Base-by-base conservation (phyloP, 2,797 vertebrate genomes). In the Anableps anableps region DNA sequence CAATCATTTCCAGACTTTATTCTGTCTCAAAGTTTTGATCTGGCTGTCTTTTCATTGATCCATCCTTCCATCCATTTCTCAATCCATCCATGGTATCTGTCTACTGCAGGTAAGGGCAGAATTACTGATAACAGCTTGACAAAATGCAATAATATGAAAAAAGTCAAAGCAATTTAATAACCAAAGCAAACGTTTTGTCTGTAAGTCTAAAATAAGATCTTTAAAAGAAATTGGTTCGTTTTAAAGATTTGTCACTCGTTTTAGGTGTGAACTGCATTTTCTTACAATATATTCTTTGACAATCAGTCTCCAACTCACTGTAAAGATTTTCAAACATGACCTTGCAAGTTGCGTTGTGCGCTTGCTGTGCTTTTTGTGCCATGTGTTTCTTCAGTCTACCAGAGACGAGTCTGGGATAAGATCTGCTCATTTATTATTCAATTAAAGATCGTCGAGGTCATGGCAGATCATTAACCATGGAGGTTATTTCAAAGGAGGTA, bases 341-440 rank as follows among this genome's bases (percentile, higher is more conserved):
- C 90, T 93, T 92, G 88, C 53, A 23, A 62, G 86, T 48, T 75
- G 68, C 48, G 21, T 76, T 74, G 53, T 75, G 50, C 29, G 4
- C 4, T 14, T 14, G n/a, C 31, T 62, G 60, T 34, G 60, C 60
- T 34, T 34, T 43, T 70, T n/a, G 3, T 43, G 23, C 23, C 41
- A 66, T 75, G 50, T 73, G n/a, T 75, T 66, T 23, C 62, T 29
- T 55, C 19, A 66, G 77, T 79, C 76, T 81, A 76, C 87, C 75
- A 73, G 81, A 82, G 82, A 87, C 70, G 86, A 90, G 89, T 79
- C 78, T 50, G 29, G 78, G 89, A 94, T 92, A 93, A 89, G 91
- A 94, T 90, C 89, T 86, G 88, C 89, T 92, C 91, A 93, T 95
- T 95, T 93, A 94, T 95, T 95, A 95, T 95, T 95, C 92, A 94